Percentiles rank a stretch among this genome's conserved stretches.
Conservation (phyloP, 2,888 invertebrate species). For the Coecobrya sp. region DNA sequence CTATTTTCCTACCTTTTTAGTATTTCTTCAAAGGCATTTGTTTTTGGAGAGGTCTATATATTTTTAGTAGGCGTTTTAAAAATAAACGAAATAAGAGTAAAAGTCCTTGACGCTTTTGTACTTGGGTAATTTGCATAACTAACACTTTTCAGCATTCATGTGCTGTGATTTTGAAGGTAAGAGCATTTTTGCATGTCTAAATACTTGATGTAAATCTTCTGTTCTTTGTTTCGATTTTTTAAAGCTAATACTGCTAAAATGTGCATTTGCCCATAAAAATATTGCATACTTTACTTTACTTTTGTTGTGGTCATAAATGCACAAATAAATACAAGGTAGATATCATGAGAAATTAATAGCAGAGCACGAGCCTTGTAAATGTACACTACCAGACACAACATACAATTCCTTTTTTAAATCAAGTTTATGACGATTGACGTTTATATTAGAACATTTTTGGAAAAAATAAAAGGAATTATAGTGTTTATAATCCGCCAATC, state of each 20-base stretch:
- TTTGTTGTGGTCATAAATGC: neutral
- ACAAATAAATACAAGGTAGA: neutral
- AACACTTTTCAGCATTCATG: neutral
- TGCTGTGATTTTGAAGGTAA: neutral
- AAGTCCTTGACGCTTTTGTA: slow-evolving; percentile 59
- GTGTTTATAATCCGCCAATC: neutral
- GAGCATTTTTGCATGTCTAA: neutral
- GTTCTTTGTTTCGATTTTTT: slow-evolving; percentile 33
- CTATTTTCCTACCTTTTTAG: neutral
- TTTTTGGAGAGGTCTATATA: neutral
- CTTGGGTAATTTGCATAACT: slow-evolving; percentile 40
- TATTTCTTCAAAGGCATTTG: slow-evolving; percentile 26
- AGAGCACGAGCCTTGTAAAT: slow-evolving; percentile 22
- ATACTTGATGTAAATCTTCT: neutral
- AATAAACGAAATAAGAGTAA: neutral
- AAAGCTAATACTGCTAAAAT: slow-evolving; percentile 2
- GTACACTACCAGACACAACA: neutral
- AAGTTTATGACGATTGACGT: slow-evolving; percentile 19
- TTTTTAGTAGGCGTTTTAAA: neutral
- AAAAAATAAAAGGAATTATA: neutral
- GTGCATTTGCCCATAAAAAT: neutral
- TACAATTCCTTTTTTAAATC: slow-evolving; percentile 5
- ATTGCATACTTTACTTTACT: neutral
- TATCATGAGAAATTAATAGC: neutral
- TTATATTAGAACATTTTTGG: neutral